These are phyloP conservation scores for Parnassius mnemosyne DNA, from an alignment of 2,888 invertebrate species.

Conservation along the genomic window DNA sequence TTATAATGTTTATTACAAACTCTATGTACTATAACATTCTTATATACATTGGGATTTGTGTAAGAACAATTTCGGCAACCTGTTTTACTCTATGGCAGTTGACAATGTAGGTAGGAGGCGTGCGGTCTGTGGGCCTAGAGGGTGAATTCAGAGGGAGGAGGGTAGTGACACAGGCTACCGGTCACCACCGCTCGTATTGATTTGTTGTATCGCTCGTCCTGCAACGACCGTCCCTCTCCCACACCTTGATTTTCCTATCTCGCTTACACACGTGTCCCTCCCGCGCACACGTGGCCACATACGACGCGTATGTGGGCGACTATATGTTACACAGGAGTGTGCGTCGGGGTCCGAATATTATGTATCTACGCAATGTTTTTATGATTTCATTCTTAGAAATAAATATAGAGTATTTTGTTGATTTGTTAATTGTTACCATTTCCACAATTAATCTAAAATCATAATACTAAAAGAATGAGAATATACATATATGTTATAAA, in stretches of 20 bases:
- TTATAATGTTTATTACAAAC: neutral
- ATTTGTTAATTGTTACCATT: neutral
- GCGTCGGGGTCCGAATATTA: slow-evolving; percentile 74
- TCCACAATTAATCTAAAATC: neutral
- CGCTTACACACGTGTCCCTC: slow-evolving; percentile 59
- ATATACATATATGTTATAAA: too few relatives aligned
- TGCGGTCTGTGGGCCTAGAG: slow-evolving; percentile 70
- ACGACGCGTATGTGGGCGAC: slow-evolving; percentile 52
- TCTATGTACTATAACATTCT: too few relatives aligned
- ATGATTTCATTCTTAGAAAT: slow-evolving; percentile 50
- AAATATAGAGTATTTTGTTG: neutral
- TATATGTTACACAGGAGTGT: slow-evolving; percentile 57
- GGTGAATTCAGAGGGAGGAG: slow-evolving; percentile 44
- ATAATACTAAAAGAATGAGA: neutral
- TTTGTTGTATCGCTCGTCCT: slow-evolving; percentile 82
- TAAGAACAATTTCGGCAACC: slow-evolving; percentile 33
- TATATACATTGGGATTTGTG: slow-evolving; percentile 7
- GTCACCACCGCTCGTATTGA: slow-evolving; percentile 82
- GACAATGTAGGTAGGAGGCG: slow-evolving; percentile 70
- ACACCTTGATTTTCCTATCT: slow-evolving; percentile 44
- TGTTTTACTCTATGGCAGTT: slow-evolving; percentile 65
- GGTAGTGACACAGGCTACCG: slow-evolving; percentile 81
- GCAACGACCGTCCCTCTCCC: slow-evolving; percentile 70
- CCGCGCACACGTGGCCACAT: slow-evolving; percentile 68
- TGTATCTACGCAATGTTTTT: slow-evolving; percentile 65